These are phyloP conservation scores for Rhabditoides inermis DNA, from an alignment of 2,888 invertebrate genomes.

Conservation along the genomic window DNA sequence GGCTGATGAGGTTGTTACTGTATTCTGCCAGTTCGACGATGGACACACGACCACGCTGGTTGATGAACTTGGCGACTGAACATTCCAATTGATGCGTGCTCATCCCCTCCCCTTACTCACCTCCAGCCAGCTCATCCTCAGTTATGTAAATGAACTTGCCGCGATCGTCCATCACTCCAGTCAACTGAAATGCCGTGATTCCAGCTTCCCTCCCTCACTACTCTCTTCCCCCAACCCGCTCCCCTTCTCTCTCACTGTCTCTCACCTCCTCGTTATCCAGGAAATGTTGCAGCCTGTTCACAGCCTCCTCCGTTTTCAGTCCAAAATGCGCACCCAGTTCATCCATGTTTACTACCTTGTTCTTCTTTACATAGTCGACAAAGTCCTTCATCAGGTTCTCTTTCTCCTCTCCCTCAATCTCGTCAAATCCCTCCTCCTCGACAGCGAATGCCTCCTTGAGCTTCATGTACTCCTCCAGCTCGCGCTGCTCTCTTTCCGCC, in stretches of 20 bases:
- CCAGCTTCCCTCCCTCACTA: no score
- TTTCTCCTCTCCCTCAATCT: slow-evolving; percentile 41
- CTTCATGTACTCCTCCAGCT: slow-evolving; percentile 50
- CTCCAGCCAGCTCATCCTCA: slow-evolving; percentile 73
- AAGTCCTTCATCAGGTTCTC: slow-evolving; percentile 45
- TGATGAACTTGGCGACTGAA: slow-evolving; percentile 82
- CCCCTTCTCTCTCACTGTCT: no score
- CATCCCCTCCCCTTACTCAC: slow-evolving; percentile 12
- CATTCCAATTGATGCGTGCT: not conserved
- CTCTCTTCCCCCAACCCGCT: no score
- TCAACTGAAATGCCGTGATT: no score
- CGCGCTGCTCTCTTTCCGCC: slow-evolving; percentile 45
- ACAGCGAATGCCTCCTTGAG: slow-evolving; percentile 48
- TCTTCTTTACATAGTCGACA: slow-evolving; percentile 41
- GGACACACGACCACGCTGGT: slow-evolving; percentile 82
- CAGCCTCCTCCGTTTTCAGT: slow-evolving; percentile 54
- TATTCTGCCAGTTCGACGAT: slow-evolving; percentile 85
- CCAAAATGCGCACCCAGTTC: slow-evolving; percentile 46
- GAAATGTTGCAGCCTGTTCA: slow-evolving; percentile 71
- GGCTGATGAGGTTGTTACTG: slow-evolving; percentile 81
- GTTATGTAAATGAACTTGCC: slow-evolving; percentile 98
- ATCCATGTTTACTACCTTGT: slow-evolving; percentile 51
- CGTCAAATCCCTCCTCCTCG: slow-evolving; percentile 48
- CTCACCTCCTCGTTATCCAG: slow-evolving; percentile 69
- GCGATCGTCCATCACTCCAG: slow-evolving; percentile 91